These are phyloP conservation scores for Amphiprion clarkii DNA, from an alignment of 2,797 vertebrate species.

Conservation along the genomic window DNA sequence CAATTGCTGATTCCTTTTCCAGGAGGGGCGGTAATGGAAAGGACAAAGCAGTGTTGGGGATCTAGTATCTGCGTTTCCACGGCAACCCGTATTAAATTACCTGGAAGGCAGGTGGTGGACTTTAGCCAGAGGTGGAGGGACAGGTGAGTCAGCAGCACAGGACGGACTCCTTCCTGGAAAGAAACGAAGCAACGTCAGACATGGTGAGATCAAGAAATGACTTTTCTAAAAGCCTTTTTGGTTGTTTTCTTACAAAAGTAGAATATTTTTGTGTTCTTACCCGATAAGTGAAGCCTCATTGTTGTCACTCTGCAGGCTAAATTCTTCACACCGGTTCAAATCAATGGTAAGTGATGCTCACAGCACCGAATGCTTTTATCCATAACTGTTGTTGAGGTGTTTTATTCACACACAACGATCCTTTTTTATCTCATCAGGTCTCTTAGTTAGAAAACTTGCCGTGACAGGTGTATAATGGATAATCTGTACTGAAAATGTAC, in stretches of 20 bases:
- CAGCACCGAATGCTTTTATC: background rate
- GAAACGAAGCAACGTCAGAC: slow-evolving; percentile 26
- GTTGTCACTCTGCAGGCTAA: slow-evolving; percentile 88
- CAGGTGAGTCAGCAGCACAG: slow-evolving; percentile 47
- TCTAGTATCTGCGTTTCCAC: slow-evolving; percentile 86
- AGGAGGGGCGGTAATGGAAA: slow-evolving; percentile 41
- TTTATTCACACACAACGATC: background rate
- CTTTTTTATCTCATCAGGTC: background rate
- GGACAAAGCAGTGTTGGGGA: slow-evolving; percentile 55
- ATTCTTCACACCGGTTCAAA: slow-evolving; percentile 94
- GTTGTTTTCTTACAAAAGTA: background rate
- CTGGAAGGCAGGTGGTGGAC: slow-evolving; percentile 74
- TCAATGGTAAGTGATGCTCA: slow-evolving; percentile 88
- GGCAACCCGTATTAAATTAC: slow-evolving; percentile 88
- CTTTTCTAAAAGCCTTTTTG: background rate
- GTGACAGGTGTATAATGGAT: background rate
- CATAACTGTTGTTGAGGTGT: background rate
- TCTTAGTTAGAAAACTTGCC: background rate
- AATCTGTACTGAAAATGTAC: no score
- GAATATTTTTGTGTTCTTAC: background rate
- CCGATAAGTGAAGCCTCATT: background rate
- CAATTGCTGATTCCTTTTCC: slow-evolving; percentile 17
- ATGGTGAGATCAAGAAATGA: slow-evolving; percentile 77
- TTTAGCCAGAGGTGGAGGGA: slow-evolving; percentile 79
- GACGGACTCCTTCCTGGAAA: slow-evolving; percentile 66